A percentile compares a stretch with the other conserved stretches of the same genome.
phyloP scores from a whole-genome alignment of 2,797 vertebrate genomes.

The Chelon auratus region DNA sequence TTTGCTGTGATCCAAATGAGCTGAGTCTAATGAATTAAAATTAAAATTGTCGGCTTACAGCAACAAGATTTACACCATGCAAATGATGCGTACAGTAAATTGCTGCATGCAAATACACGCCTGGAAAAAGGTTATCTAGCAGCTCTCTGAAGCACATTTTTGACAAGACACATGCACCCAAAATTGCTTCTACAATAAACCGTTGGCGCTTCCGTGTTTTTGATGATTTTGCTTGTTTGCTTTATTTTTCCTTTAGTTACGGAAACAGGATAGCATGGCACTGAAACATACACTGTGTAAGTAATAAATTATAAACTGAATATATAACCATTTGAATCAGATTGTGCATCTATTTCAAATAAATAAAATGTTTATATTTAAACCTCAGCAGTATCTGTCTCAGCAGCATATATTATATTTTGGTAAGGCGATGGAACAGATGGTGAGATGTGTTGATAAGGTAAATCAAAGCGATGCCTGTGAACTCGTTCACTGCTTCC shows the following conservation, averaged over 20 bases:
- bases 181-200: neutral
- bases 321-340: no score
- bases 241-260: neutral
- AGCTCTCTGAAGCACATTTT: slow-evolving; percentile 8
- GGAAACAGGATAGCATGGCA: no score
- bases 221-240: no score
- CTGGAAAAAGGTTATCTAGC: slow-evolving; percentile 9
- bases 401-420: neutral
- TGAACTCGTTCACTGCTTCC: neutral
- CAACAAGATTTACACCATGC: slow-evolving; percentile 33
- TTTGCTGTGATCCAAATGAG: slow-evolving; percentile 54
- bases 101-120: slow-evolving; percentile 15
- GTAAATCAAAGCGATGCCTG: neutral
- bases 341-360: no score
- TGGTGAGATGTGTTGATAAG: neutral
- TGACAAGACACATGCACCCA: neutral
- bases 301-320: no score
- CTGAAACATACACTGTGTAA: no score
- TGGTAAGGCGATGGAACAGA: neutral
- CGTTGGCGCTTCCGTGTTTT: neutral
- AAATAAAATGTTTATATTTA: neutral
- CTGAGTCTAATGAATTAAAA: slow-evolving; percentile 66
- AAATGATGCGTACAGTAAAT: neutral
- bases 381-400: neutral
- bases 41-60: slow-evolving; percentile 40